A percentile compares a stretch with the other conserved stretches of the same genome.
phyloP scores from a whole-genome alignment of 2,888 invertebrate species.

The Acleris laterana region DNA sequence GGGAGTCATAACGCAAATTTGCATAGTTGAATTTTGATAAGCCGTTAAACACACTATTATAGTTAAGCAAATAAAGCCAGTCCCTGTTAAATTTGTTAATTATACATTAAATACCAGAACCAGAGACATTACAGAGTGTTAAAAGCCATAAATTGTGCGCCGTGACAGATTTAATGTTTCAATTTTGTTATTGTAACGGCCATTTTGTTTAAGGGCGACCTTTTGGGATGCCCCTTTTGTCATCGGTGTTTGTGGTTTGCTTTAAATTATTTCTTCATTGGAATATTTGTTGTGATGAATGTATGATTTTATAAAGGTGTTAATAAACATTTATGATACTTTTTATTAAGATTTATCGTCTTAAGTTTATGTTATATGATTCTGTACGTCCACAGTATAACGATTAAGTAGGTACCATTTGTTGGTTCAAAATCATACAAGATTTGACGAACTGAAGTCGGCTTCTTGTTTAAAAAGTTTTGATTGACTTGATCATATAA shows the following conservation, averaged over 20 bases:
- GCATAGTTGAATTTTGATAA: conserved; percentile 80
- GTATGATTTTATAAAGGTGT: background rate
- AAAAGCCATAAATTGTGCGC: conserved; percentile 57
- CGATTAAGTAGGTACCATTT: no score
- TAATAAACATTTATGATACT: no score
- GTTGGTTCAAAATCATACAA: no score
- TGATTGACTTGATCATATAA: no score
- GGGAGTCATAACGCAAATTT: conserved; percentile 65
- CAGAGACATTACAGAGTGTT: conserved; percentile 61
- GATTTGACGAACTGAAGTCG: no score
- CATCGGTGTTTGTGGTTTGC: conserved; percentile 1
- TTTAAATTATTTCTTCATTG: conserved; percentile 9
- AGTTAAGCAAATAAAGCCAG: conserved; percentile 13
- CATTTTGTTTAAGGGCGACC: conserved; percentile 32
- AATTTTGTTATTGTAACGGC: conserved; percentile 55
- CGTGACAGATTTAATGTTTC: conserved; percentile 53
- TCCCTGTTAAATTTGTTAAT: conserved; percentile 65
- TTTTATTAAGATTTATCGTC: no score
- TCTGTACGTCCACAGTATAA: no score
- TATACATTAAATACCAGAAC: conserved; percentile 71
- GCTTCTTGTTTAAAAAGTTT: no score
- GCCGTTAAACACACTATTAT: conserved; percentile 56
- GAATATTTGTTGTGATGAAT: background rate
- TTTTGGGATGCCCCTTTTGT: conserved; percentile 35
- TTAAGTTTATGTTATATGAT: no score